Evolutionary conservation across 2,797 vertebrate species (phyloP), one percentile per base, ranked within the genome.

Genomic region (Lagocephalus sceleratus): DNA sequence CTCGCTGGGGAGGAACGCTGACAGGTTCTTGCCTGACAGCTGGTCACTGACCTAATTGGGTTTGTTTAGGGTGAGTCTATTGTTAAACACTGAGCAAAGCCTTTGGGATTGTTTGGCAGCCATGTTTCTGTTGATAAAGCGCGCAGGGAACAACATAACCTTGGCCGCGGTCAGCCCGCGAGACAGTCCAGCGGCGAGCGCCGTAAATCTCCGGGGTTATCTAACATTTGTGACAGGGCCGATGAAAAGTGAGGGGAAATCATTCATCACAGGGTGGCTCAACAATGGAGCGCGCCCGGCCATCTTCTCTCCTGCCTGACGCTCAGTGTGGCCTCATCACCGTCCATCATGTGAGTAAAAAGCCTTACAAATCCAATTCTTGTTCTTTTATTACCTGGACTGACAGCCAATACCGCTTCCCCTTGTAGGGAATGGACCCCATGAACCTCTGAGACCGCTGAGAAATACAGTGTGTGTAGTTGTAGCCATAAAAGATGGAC

Each of bases 131-230:
- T 63, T 80, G 79, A 86, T 84, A 72, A 84, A 78, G 70, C 65
- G 38, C 71, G 52, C 40, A 22, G 70, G 70, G 70, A 79, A 84
- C 74, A 85, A 69, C 62, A 59, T 63, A 73, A 82, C 75, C 70
- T 75, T 57, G 69, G 72, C 63, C 70, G 53, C 57, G 70, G 66
- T 50, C 44, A 10, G 59, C 32, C 55, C 64, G 73, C 47, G 64
- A 68, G 64, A 57, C 60, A 73, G 66, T 69, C 55, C 58, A 65
- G 65, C 62, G 5, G 45, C 20, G 55, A 49, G 55, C 20, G 12
- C 64, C 63, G 71, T 89, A 83, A 84, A 87, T 88, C 80, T 81
- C 54, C 0, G 32, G 60, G 81, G 80, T 86, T 89, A 88, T 90
- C 85, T 77, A 76, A 86, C 61, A 63, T 67, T 82, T 84, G 74